Evolutionary conservation across 2,113 vertebrate species (phyloP).

Genomic region (Rafetus swinhoei): DNA sequence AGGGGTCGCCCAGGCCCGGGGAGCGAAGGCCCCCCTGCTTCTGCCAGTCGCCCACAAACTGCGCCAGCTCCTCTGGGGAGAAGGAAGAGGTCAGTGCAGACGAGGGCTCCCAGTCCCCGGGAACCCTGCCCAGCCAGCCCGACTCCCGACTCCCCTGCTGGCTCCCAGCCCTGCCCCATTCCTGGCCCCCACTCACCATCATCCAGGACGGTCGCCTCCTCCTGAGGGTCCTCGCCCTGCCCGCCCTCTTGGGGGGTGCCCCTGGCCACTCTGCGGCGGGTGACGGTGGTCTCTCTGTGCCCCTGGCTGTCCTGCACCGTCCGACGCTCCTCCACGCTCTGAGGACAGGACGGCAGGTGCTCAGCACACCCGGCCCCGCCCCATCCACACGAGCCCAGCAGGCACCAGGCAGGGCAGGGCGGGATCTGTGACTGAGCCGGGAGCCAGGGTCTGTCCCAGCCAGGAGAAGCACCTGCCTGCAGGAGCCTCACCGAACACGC

Average conservation of each 20-base stretch:
- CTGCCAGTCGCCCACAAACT: fast-evolving
- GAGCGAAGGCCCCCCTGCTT: not conserved
- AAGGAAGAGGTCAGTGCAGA: not conserved
- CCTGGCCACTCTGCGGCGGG: conserved; percentile 63
- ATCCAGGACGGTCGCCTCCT: conserved; percentile 22
- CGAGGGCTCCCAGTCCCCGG: not conserved
- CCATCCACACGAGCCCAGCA: not conserved
- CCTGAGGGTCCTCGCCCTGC: not conserved
- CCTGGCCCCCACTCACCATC: conserved; percentile 40
- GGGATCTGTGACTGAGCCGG: too few relatives aligned
- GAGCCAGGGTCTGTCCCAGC: too few relatives aligned
- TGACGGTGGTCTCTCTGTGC: conserved; percentile 83
- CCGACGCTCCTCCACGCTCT: conserved; percentile 87
- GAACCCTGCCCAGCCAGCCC: not conserved
- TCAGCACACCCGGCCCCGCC: not conserved
- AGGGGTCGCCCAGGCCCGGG: conserved; percentile 25
- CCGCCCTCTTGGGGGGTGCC: conserved; percentile 33
- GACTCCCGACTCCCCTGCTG: not conserved
- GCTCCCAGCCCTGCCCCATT: not conserved
- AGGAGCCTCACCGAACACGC: not conserved
- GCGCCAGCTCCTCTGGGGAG: conserved; percentile 14
- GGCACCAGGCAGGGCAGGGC: not conserved
- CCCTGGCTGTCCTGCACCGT: conserved; percentile 88
- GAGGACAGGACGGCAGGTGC: fast-evolving
- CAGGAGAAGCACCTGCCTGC: too few relatives aligned